phyloP scores from a whole-genome alignment of 2,888 invertebrate species.

The Leucophora obtusa region DNA sequence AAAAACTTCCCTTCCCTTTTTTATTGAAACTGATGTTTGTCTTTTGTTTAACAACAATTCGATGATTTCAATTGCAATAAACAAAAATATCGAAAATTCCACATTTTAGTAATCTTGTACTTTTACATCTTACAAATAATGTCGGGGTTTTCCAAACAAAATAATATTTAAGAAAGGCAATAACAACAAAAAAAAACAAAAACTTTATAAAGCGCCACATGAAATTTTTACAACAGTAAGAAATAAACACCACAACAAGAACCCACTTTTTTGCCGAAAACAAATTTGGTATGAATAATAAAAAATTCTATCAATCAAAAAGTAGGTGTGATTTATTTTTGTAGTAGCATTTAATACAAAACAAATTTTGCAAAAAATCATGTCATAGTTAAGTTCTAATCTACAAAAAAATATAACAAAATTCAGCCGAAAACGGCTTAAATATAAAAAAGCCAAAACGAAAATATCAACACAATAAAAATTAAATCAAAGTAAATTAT shows the following conservation, averaged over 20 bases:
- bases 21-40: neutral
- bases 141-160: conserved; percentile 6
- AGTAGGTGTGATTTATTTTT: conserved; percentile 20
- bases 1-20: neutral
- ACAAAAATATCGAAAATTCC: conserved; percentile 8
- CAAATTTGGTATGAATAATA: neutral
- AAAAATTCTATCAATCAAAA: conserved; percentile 19
- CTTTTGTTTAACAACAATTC: neutral
- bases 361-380: neutral
- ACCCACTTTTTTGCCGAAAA: neutral
- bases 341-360: conserved; percentile 12
- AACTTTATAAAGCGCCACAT: neutral
- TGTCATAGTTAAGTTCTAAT: neutral
- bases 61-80: conserved; percentile 9
- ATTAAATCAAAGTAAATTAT: conserved; percentile 3
- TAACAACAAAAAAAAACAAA: neutral
- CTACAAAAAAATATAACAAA: conserved; percentile 27
- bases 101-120: neutral
- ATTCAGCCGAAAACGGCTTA: neutral
- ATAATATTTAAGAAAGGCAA: neutral
- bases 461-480: conserved; percentile 10
- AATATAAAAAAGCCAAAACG: neutral
- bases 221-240: neutral
- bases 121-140: neutral
- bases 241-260: neutral